These are phyloP conservation scores for Lycocerus yunnanus DNA, from an alignment of 2,888 invertebrate species.

Conservation along the genomic window DNA sequence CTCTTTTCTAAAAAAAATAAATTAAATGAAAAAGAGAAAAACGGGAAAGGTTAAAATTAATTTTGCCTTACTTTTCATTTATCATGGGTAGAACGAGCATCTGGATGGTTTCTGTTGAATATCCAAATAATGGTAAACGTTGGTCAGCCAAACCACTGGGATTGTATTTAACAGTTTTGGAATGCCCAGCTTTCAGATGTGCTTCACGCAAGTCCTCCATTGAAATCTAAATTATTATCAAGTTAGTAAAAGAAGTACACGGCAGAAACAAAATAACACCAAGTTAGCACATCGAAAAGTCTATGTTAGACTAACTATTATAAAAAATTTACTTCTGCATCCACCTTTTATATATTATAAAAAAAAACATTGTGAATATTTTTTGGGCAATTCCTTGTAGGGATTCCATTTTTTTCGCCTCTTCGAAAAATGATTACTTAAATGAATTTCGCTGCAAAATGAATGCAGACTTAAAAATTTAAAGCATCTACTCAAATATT, in stretches of 20 bases:
- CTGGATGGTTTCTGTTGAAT: constrained; percentile 93
- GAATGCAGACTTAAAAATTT: not conserved
- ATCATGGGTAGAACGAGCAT: constrained; percentile 96
- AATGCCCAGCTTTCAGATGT: constrained; percentile 55
- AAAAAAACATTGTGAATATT: not conserved
- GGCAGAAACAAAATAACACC: not conserved
- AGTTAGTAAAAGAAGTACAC: not conserved
- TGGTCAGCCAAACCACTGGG: constrained; percentile 73
- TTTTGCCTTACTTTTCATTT: constrained; percentile 63
- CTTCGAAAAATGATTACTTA: not conserved
- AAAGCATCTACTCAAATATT: not conserved
- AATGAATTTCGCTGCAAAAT: not conserved
- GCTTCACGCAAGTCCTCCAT: constrained; percentile 78
- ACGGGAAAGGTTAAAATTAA: not conserved
- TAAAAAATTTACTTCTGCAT: not conserved
- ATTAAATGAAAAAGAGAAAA: not conserved
- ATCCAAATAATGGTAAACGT: constrained; percentile 87
- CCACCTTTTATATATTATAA: not conserved
- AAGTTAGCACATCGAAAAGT: not conserved
- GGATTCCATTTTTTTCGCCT: not conserved
- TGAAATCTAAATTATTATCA: constrained; percentile 65
- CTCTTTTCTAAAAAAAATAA: constrained; percentile 77
- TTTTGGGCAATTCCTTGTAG: not conserved
- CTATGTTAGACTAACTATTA: not conserved
- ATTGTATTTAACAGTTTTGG: constrained; percentile 54